Base-by-base conservation (phyloP, 2,797 vertebrate species). In the Falco concolor region DNA sequence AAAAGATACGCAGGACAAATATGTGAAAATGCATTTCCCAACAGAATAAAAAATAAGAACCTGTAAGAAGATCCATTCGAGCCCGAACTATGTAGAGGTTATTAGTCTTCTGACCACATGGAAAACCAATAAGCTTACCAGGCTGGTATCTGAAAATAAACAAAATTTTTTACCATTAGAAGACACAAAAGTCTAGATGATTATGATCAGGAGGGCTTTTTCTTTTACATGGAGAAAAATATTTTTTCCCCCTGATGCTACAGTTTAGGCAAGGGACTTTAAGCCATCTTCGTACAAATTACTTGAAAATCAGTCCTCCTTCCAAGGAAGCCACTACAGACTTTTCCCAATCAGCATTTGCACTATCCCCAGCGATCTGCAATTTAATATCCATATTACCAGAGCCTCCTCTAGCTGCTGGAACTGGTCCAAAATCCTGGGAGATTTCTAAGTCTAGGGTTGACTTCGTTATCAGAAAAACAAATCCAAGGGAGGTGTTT, bases 11-110 rank as follows among this genome's bases (percentile, higher is more conserved):
- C 19, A 78, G 87, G 84, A 96, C 72, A 95, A 94, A 93, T 13
- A 82, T 4, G 16, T 74, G 73, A 79, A 93, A 97, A 87, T 56
- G 32, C 42, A 75, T 93, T 97, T 97, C 95, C 83, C 92, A 79
- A 79, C 32, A 90, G 89, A 96, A 69, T 61, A 50, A 60, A 92
- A 90, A 90, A 63, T 59, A 96, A 75, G 40, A 5, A 87, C 89
- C 85, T 89, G 47, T 38, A 57, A 75, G 42, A 93, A 90, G 76
- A 95, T 89, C 84, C 63, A 81, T 57, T 32, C 3, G 23, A 92
- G 68, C 49, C 47, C 2, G 2, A 36, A 34, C 84, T 90, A 82
- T 1, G 0, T 13, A 61, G 92, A 93, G 64, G 90, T 91, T 82
- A 24, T 32, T 82, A 52, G 73, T 59, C 83, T 86, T 84, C 83